Evolutionary conservation across 2,113 vertebrate species (phyloP), one percentile per base, ranked within the genome.

Genomic region (Prionailurus viverrinus): DNA sequence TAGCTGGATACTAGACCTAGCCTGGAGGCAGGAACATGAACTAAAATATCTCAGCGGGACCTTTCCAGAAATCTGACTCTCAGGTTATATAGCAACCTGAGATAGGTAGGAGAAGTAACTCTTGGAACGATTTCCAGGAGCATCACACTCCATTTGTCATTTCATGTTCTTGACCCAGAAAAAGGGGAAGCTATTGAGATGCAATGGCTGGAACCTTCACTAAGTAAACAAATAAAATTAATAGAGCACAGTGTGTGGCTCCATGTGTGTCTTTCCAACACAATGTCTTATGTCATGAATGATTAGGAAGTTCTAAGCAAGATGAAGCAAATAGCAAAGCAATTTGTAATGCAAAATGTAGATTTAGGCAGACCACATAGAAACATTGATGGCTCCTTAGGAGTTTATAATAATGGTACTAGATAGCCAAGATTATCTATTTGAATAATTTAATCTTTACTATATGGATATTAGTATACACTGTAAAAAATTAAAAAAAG

Each of bases 211-310:
- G 25, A 92, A 21, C 12, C 71, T 96, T 92, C 89, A 87, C 92
- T 86, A 90, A 95, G 83, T 86, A 94, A 95, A 95, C 85, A 95
- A 91, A 91, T 96, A 96, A 95, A 97, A 96, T 92, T 95, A 97
- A 97, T 96, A 82, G 66, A 91, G 39, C 71, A 45, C 82, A 82
- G 51, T 39, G 11, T 93, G 78, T 63, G 51, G 11, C 45, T 96
- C 73, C 39, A 39, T 53, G 2, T 55, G 69, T 69, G 29, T 88
- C 51, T 93, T 88, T 94, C 79, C 39, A 68, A 96, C 66, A 81
- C 58, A n/a, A 7, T 82, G 53, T 95, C 88, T 55, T 41, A 36
- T 48, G 76, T 68, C 93, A 68, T 31, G 29, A 95, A 68, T 91
- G 89, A 68, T 74, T 76, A 78, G 45, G 14, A 39, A 91, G n/a